phyloP scores from a whole-genome alignment of 2,113 vertebrate species.

The Oostethus manadensis region DNA sequence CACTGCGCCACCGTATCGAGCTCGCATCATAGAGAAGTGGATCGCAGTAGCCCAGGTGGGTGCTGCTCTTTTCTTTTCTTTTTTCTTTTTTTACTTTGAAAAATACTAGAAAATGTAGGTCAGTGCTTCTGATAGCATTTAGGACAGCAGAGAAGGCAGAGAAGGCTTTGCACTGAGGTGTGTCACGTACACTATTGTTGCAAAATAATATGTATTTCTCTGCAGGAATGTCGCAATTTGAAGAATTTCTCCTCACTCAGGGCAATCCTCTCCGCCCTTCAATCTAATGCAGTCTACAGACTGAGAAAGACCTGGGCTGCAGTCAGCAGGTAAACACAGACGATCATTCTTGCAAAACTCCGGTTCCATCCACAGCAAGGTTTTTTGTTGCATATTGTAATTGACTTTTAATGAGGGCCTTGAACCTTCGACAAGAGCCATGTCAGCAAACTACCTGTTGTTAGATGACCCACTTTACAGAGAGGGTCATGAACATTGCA shows the following conservation, averaged over 20 bases:
- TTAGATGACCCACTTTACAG: conserved; percentile 14
- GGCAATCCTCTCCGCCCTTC: conserved; percentile 83
- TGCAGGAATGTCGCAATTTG: conserved; percentile 75
- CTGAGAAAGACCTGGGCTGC: conserved; percentile 82
- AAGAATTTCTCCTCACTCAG: conserved; percentile 83
- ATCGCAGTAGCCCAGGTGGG: conserved; percentile 80
- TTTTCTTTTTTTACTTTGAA: too few species aligned
- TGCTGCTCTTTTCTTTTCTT: background rate
- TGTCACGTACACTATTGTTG: too few species aligned
- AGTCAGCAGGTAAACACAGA: conserved; percentile 71
- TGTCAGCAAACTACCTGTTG: conserved; percentile 18
- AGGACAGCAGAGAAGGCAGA: too few species aligned
- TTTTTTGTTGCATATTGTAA: conserved; percentile 4
- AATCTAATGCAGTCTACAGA: conserved; percentile 82
- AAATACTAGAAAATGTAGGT: too few species aligned
- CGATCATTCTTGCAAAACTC: background rate
- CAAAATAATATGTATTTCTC: background rate
- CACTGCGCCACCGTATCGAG: conserved; percentile 63
- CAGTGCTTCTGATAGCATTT: too few species aligned
- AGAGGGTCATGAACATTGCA: background rate
- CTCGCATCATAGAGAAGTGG: conserved; percentile 83
- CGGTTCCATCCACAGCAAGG: background rate
- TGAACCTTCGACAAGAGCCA: conserved; percentile 21
- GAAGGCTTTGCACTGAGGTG: too few species aligned
- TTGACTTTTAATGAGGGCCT: conserved; percentile 26